Percentiles rank a stretch among this genome's conserved stretches.
Evolutionary conservation across 2,113 vertebrate genomes (phyloP).

Genomic region (Megalops atlanticus): DNA sequence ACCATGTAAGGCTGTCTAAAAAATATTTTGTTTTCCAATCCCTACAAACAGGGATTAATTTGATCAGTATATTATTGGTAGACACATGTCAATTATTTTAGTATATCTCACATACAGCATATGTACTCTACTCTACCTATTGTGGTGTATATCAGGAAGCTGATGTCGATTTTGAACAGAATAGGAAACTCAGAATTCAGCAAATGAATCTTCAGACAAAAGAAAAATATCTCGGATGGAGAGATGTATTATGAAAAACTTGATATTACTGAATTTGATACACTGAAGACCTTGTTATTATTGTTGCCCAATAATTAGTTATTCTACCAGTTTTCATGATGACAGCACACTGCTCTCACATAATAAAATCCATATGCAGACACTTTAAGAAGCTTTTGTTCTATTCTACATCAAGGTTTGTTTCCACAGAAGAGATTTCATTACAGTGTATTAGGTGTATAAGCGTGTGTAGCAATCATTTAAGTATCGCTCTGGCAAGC

Average conservation of each 20-base stretch:
- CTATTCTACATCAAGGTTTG: no score
- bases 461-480: not conserved
- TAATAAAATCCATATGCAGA: not conserved
- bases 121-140: not conserved
- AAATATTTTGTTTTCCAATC: not conserved
- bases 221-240: not conserved
- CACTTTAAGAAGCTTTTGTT: no score
- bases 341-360: not conserved
- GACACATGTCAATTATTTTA: not conserved
- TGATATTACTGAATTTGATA: not conserved
- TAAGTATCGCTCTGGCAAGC: not conserved
- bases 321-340: not conserved
- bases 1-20: not conserved
- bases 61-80: not conserved
- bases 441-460: not conserved
- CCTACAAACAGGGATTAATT: not conserved
- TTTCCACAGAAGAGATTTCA: not conserved
- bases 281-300: not conserved
- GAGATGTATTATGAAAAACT: constrained; percentile 9
- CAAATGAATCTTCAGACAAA: not conserved
- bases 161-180: not conserved
- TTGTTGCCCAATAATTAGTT: not conserved
- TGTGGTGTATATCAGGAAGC: not conserved
- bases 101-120: not conserved
- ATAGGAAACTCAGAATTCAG: not conserved